A percentile compares a stretch with the other conserved stretches of the same genome.
These are phyloP conservation scores for Seriola dumerili DNA, from an alignment of 2,113 vertebrate genomes.

Conservation along the genomic window DNA sequence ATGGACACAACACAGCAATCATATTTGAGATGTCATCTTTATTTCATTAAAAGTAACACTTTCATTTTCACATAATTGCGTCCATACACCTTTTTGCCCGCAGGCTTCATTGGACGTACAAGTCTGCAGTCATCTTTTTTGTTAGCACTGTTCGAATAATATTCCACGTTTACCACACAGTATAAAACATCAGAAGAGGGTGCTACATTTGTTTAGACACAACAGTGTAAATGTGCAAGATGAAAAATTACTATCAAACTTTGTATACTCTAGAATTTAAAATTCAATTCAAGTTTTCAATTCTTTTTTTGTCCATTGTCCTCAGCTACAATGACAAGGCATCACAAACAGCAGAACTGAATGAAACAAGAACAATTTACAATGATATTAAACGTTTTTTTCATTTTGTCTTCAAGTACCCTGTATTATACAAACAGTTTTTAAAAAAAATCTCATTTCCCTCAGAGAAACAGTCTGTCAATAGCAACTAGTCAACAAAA, in stretches of 20 bases:
- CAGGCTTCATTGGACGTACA: conserved; percentile 20
- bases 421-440: conserved; percentile 51
- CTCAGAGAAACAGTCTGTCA: conserved; percentile 31
- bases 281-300: conserved; percentile 39
- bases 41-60: conserved; percentile 52
- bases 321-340: conserved; percentile 67
- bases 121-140: conserved; percentile 27
- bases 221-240: conserved; percentile 64
- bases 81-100: conserved; percentile 10
- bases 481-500: conserved; percentile 19
- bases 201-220: conserved; percentile 73
- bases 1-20: background rate
- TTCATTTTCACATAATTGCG: conserved; percentile 40
- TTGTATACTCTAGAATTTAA: conserved; percentile 31
- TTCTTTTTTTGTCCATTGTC: conserved; percentile 29
- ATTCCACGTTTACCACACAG: conserved; percentile 46
- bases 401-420: conserved; percentile 44
- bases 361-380: conserved; percentile 52
- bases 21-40: conserved; percentile 39
- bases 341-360: conserved; percentile 59
- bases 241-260: conserved; percentile 60
- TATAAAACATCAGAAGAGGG: conserved; percentile 66
- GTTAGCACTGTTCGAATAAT: conserved; percentile 27
- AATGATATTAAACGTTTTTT: conserved; percentile 48
- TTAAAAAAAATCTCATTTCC: conserved; percentile 7